phyloP scores from a whole-genome alignment of 2,113 vertebrate species.

The Odontesthes bonariensis region DNA sequence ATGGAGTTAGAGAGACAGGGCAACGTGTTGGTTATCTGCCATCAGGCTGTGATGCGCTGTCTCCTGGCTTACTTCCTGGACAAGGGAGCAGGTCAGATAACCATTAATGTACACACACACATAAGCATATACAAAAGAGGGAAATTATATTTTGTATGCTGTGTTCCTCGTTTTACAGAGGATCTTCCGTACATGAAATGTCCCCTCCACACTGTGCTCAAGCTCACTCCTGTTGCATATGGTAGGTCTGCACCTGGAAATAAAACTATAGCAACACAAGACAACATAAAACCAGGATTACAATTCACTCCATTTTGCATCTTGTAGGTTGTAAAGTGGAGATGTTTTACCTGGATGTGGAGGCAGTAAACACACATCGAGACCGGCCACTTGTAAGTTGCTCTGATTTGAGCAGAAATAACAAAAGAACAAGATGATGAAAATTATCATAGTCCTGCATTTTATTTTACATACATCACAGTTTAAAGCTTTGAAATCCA shows the following conservation, averaged over 20 bases:
- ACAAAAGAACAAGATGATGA: too few relatives aligned
- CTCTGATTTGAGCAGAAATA: neutral
- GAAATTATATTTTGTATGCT: neutral
- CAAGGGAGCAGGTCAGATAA: constrained; percentile 91
- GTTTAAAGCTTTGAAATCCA: constrained; percentile 1
- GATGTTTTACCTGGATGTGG: constrained; percentile 89
- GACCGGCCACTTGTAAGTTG: constrained; percentile 91
- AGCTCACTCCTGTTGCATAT: constrained; percentile 95
- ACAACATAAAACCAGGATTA: neutral
- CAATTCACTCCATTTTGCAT: constrained; percentile 1
- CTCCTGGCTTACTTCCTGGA: constrained; percentile 97
- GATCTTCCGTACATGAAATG: constrained; percentile 96
- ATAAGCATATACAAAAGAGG: neutral
- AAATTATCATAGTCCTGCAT: neutral
- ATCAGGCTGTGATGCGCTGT: constrained; percentile 98
- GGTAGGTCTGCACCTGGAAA: constrained; percentile 81
- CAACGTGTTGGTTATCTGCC: constrained; percentile 93
- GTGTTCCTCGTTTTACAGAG: constrained; percentile 76
- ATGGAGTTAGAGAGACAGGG: constrained; percentile 98
- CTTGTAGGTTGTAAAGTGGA: constrained; percentile 95
- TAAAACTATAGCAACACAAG: neutral
- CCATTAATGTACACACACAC: neutral
- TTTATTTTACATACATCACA: constrained; percentile 1
- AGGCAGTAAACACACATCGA: constrained; percentile 95
- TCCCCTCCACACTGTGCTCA: constrained; percentile 94